Percentiles rank a stretch among this genome's conserved stretches.
These are phyloP conservation scores for Macaria notata DNA, from an alignment of 2,888 invertebrate species.

Conservation along the genomic window DNA sequence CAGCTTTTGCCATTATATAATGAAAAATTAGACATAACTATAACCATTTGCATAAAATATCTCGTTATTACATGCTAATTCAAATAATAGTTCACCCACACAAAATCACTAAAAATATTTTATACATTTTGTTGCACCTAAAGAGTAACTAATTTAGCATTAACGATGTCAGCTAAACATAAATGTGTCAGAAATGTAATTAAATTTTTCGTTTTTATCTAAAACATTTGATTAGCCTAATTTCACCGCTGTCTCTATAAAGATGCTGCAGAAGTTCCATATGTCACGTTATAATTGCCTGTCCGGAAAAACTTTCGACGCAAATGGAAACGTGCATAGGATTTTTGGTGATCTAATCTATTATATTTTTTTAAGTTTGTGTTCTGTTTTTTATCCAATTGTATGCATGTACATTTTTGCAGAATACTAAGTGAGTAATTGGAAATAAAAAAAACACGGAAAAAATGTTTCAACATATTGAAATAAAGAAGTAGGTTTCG, in stretches of 20 bases:
- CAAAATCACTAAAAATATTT: slow-evolving; percentile 18
- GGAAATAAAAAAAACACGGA: too few species aligned
- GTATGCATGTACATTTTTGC: too few species aligned
- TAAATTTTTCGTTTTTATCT: slow-evolving; percentile 29
- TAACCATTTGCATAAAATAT: not conserved
- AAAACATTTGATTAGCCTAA: slow-evolving; percentile 29
- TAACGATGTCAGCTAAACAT: slow-evolving; percentile 21
- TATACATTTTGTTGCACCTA: slow-evolving; percentile 18
- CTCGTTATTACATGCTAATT: slow-evolving; percentile 4
- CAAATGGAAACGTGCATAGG: not conserved
- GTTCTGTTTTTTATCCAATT: too few species aligned
- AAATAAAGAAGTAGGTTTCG: too few species aligned
- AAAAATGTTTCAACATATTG: too few species aligned
- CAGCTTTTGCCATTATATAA: too few species aligned
- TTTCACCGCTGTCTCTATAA: slow-evolving; percentile 36
- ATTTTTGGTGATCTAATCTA: too few species aligned
- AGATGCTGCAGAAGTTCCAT: slow-evolving; percentile 23
- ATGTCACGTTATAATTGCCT: slow-evolving; percentile 20
- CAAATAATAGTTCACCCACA: slow-evolving; percentile 14
- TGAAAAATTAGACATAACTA: not conserved
- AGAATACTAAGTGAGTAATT: too few species aligned
- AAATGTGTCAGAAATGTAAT: slow-evolving; percentile 33
- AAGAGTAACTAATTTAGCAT: slow-evolving; percentile 15
- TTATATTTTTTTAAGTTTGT: too few species aligned
- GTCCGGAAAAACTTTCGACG: slow-evolving; percentile 26